Base-by-base conservation (phyloP, 2,113 vertebrate species). In the Hydrochoerus hydrochaeris region DNA sequence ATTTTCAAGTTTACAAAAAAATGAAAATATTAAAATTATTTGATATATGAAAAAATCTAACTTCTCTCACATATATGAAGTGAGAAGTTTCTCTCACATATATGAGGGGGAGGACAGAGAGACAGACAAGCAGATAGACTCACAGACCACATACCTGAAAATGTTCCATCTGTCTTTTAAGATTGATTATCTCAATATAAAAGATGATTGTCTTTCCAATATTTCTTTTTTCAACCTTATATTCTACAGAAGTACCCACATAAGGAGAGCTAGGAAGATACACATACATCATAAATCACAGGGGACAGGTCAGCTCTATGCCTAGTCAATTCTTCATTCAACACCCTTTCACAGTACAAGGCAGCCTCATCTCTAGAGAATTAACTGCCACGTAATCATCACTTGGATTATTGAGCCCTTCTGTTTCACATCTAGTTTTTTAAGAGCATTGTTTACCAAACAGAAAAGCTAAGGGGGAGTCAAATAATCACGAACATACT, bases 111-210 rank as follows among this genome's bases (percentile, higher is more conserved):
- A 20, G n/a, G 14, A 30, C 13, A 32, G 3, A 87, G 32, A 63
- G 44, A 41, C 26, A 35, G 13, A 88, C 46, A 60, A 28, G 26
- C 26, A 30, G 8, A 52, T 38, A 44, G 32, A 93, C 38, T 41
- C 85, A 85, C 35, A 92, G 87, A 58, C 83, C 83, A 95, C 80
- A 77, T 44, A 94, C 95, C 89, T 58, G 28, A 75, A 83, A 24
- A 57, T 60, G n/a, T 77, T 92, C 88, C 75, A 88, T 91, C 63
- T 95, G 81, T 95, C 93, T 82, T 92, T 88, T 82, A 97, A 97
- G 96, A 98, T 89, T 69, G 94, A 97, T 97, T 93, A 84, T 94
- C 95, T 93, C 93, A 95, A 94, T 95, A 93, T 44, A 92, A 94
- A 63, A 44, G 62, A 97, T 71, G 58, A 97, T 77, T 81, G 88